Conservation (phyloP, 1,140 invertebrate species). For the Calliphora vicina region DNA sequence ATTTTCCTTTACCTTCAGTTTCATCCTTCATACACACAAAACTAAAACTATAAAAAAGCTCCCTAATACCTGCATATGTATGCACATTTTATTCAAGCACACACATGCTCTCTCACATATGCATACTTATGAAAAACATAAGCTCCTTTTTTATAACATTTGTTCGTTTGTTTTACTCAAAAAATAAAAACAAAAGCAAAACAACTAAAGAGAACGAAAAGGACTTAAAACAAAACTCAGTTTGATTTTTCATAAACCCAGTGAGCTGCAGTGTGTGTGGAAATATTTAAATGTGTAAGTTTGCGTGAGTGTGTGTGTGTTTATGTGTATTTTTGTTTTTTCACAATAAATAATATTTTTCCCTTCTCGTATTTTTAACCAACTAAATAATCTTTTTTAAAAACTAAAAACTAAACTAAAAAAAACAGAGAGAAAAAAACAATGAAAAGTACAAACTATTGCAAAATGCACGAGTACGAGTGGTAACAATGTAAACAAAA, state of each 20-base stretch:
- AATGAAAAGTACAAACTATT: background rate
- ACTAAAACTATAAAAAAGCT: no score
- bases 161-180: background rate
- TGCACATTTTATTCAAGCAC: background rate
- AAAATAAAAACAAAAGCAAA: background rate
- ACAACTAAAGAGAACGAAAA: no score
- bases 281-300: background rate
- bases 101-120: background rate
- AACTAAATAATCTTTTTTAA: background rate
- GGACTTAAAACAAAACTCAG: background rate
- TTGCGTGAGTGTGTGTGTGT: background rate
- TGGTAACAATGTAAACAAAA: background rate
- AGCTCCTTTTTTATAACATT: background rate
- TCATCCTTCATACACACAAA: no score
- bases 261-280: background rate
- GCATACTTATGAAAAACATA: background rate
- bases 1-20: no score
- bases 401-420: background rate
- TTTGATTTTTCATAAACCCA: background rate
- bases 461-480: background rate
- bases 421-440: background rate
- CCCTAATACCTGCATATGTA: background rate
- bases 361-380: background rate
- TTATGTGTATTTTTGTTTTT: no score
- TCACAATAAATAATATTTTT: background rate